Evolutionary conservation across 2,888 invertebrate species (phyloP), one percentile per base, ranked within the genome.

Genomic region (Galerucella pusilla): DNA sequence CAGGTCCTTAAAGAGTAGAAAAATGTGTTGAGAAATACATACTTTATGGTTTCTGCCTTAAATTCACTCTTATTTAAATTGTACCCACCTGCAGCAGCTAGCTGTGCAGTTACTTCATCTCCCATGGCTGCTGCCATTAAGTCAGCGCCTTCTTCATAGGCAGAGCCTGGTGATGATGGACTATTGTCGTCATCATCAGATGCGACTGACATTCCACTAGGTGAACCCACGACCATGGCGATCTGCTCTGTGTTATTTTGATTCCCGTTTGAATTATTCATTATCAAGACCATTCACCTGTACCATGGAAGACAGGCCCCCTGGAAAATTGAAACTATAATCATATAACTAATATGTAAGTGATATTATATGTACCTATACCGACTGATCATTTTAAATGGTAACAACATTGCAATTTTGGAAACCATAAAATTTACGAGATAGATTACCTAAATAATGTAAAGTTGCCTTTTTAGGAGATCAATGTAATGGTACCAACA

Each of bases 31-130:
- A 7, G 35, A 42, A 42, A 42, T 42, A 7, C 7, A 42, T 42
- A 42, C 35, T 42, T 42, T 9, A 7, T 1, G 35, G 35, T 42
- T 42, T 42, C 9, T 9, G 35, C 35, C 0, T 42, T 7, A 42
- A 42, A 42, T 42, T 35, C 3, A 35, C 20, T 16, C 20, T 10
- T 20, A 57, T 57, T 57, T 10, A 10, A 25, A 9, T 71, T 5
- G 59, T 16, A 45, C 45, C 88, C 89, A 95, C 97, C 98, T 87
- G 98, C 97, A 83, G 97, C 97, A 72, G 97, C 97, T 83, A 98
- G 90, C 86, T 98, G 98, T 87, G 97, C 96, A 80, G 97, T 97
- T 83, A 98, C 96, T 86, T 98, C 97, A 88, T 98, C 97, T 81
- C 94, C 93, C 92, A 96, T 94, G 68, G 94, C 94, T 74, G 92